Evolutionary conservation across 2,113 vertebrate species (phyloP), one percentile per base, ranked within the genome.

Genomic region (Nothocercus julius): DNA sequence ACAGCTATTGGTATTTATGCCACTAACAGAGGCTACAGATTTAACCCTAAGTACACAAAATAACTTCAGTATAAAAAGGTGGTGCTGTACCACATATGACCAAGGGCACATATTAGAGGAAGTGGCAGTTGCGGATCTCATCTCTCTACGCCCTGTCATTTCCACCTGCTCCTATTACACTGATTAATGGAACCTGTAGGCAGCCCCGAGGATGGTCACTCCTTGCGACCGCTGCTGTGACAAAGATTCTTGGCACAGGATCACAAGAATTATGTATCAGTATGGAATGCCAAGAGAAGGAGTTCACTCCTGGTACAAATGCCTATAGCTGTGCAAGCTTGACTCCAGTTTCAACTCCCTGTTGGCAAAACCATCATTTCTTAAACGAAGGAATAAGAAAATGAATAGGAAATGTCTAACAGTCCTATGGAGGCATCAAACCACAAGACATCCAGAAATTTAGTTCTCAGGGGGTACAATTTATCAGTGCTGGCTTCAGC

Each of bases 31-130:
- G 1, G 1, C 16, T 20, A 14, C 6, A 11, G 54, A 73, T 86
- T 92, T 22, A 69, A 42, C 13, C 40, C 69, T 32, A 49, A 83
- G 68, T 13, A 49, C 25, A 45, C 21, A 86, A 27, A 0, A 2
- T 40, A 24, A 86, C 27, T 20, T 27, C 36, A 49, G 38, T 58
- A 93, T 22, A 80, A 85, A 73, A 75, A 53, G 15, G 32, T 19
- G n/a, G 5, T 21, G 34, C 67, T 62, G 3, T 2, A 13, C 11
- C 0, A 0, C 72, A 20, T 53, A 42, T 22, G n/a, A 82, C 28
- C 40, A 38, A 0, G 4, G 47, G 8, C 17, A 82, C 5, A 0
- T 3, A 66, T 53, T 6, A 32, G 28, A 9, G 34, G 34, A 94
- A 80, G 72, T 0, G 7, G 28, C 0, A 67, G 18, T 17, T 45